phyloP scores from a whole-genome alignment of 2,113 vertebrate species.

The Gopherus evgoodei region DNA sequence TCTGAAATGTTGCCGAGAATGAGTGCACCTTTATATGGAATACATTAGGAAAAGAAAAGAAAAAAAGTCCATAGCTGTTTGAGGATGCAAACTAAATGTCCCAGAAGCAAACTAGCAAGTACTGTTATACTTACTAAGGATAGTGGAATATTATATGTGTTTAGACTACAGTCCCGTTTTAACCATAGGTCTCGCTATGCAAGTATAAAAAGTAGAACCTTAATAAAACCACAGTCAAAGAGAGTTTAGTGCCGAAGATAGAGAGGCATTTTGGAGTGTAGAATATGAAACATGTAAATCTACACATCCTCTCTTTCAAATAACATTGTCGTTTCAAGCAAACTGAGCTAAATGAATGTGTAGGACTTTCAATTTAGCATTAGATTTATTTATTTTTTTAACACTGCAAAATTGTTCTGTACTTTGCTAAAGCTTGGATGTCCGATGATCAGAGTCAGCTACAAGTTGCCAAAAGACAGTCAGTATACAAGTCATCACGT shows the following conservation, averaged over 20 bases:
- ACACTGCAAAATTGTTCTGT: background rate
- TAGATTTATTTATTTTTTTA: background rate
- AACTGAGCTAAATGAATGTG: background rate
- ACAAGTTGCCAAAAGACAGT: background rate
- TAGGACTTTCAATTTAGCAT: conserved; percentile 39
- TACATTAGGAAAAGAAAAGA: background rate
- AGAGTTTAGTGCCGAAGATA: background rate
- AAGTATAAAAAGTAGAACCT: background rate
- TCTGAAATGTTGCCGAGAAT: background rate
- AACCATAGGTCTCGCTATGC: background rate
- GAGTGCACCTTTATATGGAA: conserved; percentile 21
- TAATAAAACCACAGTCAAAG: background rate
- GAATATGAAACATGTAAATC: background rate
- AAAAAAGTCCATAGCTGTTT: conserved; percentile 11
- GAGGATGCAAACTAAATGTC: conserved; percentile 11
- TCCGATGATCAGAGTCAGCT: background rate
- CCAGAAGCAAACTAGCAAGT: conserved; percentile 20
- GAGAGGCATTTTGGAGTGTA: background rate
- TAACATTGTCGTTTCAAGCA: conserved; percentile 4
- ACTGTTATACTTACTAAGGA: conserved; percentile 23
- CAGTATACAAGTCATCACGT: background rate
- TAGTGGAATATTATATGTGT: conserved; percentile 14
- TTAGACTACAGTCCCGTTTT: background rate
- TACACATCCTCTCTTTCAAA: background rate
- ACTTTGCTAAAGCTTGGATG: conserved; percentile 7